phyloP scores from a whole-genome alignment of 2,797 vertebrate species.

The Apogon talboti region DNA sequence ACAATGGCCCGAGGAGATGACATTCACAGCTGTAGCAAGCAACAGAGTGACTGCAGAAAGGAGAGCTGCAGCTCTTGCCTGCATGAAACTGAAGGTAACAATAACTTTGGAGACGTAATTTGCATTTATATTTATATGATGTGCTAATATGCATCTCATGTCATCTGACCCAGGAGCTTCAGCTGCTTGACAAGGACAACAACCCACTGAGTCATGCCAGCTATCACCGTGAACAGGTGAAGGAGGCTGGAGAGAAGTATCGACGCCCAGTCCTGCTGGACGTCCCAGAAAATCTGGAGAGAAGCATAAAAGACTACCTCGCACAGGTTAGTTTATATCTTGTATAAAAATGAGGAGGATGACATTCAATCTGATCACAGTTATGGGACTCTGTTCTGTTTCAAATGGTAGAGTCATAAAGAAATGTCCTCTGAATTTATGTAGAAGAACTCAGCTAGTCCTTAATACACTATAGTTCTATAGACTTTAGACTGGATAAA shows the following conservation, averaged over 20 bases:
- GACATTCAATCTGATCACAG: neutral
- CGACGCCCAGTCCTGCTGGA: constrained; percentile 87
- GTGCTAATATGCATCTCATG: neutral
- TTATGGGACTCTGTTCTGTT: too few relatives aligned
- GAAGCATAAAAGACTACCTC: constrained; percentile 87
- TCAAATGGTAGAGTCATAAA: too few relatives aligned
- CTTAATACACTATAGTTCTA: too few relatives aligned
- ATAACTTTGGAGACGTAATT: fast-evolving
- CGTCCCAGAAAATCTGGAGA: constrained; percentile 85
- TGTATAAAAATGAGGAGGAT: neutral
- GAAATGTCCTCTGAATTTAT: too few relatives aligned
- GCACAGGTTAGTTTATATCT: constrained; percentile 79
- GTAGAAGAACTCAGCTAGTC: too few relatives aligned
- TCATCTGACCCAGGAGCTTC: constrained; percentile 84
- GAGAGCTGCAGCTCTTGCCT: constrained; percentile 91
- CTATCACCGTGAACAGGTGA: constrained; percentile 89
- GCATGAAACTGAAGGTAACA: constrained; percentile 91
- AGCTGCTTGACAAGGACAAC: constrained; percentile 90
- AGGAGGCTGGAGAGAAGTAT: constrained; percentile 86
- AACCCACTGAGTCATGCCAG: constrained; percentile 91
- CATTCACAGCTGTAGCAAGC: constrained; percentile 86
- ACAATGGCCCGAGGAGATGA: constrained; percentile 92
- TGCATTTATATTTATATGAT: neutral
- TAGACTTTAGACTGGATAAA: too few relatives aligned
- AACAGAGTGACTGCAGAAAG: constrained; percentile 87